phyloP scores from a whole-genome alignment of 1,140 invertebrate species.

The Samia ricini region DNA sequence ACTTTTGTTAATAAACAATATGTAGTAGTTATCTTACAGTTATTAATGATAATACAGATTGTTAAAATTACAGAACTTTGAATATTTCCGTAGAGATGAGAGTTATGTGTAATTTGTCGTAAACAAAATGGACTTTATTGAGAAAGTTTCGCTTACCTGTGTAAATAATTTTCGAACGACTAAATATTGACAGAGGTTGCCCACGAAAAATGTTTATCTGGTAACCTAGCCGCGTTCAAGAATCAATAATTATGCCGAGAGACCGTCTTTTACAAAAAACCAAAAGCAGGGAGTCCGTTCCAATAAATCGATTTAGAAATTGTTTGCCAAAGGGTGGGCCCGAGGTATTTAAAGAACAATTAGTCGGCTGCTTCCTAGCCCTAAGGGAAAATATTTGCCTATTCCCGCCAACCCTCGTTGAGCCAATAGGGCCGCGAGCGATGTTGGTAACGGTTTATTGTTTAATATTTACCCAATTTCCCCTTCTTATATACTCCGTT shows the following conservation, averaged over 20 bases:
- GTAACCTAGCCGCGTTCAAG: slow-evolving; percentile 37
- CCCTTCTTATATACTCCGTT: slow-evolving; percentile 29
- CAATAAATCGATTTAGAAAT: slow-evolving; percentile 67
- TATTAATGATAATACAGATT: too few relatives aligned
- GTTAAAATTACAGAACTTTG: neutral
- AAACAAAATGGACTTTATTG: neutral
- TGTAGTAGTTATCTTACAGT: too few relatives aligned
- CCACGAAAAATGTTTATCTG: slow-evolving; percentile 41
- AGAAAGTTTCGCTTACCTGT: neutral
- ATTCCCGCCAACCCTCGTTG: slow-evolving; percentile 71
- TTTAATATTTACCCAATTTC: slow-evolving; percentile 63
- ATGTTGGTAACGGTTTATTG: slow-evolving; percentile 59
- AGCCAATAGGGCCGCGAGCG: slow-evolving; percentile 60
- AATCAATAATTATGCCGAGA: slow-evolving; percentile 20
- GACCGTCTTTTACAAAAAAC: slow-evolving; percentile 34
- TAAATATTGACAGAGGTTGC: slow-evolving; percentile 29
- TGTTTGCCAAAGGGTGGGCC: slow-evolving; percentile 62
- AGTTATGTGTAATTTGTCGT: neutral
- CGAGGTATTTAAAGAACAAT: slow-evolving; percentile 75
- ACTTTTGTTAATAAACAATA: too few relatives aligned
- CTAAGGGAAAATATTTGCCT: slow-evolving; percentile 70
- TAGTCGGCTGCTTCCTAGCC: slow-evolving; percentile 71
- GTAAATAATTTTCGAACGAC: slow-evolving; percentile 1
- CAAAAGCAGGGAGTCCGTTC: slow-evolving; percentile 46
- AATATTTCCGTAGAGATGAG: neutral